Conservation (phyloP, 1,140 invertebrate species). For the Pygmarrhopalites habei region DNA sequence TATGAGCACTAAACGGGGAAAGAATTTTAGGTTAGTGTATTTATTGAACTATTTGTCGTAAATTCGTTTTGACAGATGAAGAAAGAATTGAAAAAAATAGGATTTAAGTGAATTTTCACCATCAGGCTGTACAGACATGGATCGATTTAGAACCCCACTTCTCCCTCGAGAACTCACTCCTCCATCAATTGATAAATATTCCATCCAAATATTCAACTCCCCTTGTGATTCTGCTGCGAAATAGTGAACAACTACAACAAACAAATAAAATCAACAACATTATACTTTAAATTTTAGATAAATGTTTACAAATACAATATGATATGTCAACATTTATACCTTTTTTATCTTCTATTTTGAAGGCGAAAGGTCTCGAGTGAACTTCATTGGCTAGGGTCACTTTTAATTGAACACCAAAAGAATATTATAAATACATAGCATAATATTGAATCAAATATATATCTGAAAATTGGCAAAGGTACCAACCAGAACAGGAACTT, state of each 20-base stretch:
- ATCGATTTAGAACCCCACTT: slow-evolving; percentile 7
- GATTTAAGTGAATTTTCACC: slow-evolving; percentile 12
- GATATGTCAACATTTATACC: neutral
- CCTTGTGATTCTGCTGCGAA: slow-evolving; percentile 34
- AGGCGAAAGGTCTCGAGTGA: slow-evolving; percentile 37
- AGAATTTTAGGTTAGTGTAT: too few relatives aligned
- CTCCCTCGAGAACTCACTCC: neutral
- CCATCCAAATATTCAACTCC: slow-evolving; percentile 33
- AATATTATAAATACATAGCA: too few relatives aligned
- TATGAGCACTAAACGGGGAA: neutral
- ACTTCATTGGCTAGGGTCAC: slow-evolving; percentile 32
- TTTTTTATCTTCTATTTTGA: slow-evolving; percentile 32
- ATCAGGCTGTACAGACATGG: slow-evolving; percentile 14
- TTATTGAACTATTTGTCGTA: too few relatives aligned
- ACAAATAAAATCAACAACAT: neutral
- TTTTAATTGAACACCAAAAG: slow-evolving; percentile 1
- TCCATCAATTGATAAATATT: slow-evolving; percentile 7
- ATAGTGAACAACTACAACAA: slow-evolving; percentile 28
- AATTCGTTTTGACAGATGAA: too few relatives aligned
- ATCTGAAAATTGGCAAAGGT: too few relatives aligned
- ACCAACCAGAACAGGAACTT: too few relatives aligned
- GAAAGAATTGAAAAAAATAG: neutral
- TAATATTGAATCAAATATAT: too few relatives aligned
- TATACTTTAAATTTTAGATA: neutral
- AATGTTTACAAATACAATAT: slow-evolving; percentile 4